phyloP scores from a whole-genome alignment of 2,888 invertebrate genomes.

The Deilephila elpenor region DNA sequence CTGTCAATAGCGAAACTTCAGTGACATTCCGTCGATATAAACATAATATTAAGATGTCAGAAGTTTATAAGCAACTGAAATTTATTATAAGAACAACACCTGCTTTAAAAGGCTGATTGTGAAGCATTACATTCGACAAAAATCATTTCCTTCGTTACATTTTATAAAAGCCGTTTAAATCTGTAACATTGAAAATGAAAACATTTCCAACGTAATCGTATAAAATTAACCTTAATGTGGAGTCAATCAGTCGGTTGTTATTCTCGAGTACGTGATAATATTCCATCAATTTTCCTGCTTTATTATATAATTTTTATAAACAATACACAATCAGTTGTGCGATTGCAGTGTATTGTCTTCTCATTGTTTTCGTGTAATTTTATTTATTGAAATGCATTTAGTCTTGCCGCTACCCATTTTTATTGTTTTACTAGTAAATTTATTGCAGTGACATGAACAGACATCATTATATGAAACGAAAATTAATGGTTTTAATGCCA shows the following conservation, averaged over 20 bases:
- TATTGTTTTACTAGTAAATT: too few relatives aligned
- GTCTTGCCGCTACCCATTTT: too few relatives aligned
- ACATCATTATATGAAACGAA: too few relatives aligned
- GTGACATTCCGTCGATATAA: background rate
- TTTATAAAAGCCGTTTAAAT: too few relatives aligned
- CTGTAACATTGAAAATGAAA: background rate
- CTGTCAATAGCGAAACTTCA: background rate
- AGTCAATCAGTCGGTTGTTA: background rate
- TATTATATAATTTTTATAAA: slow-evolving; percentile 18
- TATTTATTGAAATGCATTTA: background rate
- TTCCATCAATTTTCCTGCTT: slow-evolving; percentile 12
- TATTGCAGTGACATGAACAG: too few relatives aligned
- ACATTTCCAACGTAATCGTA: background rate
- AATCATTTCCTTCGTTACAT: too few relatives aligned
- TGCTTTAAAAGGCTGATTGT: too few relatives aligned
- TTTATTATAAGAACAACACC: too few relatives aligned
- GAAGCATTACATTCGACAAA: too few relatives aligned
- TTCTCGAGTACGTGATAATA: background rate
- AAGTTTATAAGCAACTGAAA: too few relatives aligned
- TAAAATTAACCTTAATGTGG: background rate
- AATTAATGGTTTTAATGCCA: too few relatives aligned
- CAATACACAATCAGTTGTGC: slow-evolving; percentile 12
- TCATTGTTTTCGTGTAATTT: slow-evolving; percentile 7
- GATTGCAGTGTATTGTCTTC: slow-evolving; percentile 13
- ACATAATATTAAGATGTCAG: too few relatives aligned